Evolutionary conservation across 2,888 invertebrate genomes (phyloP).

Genomic region (Malthinus flaveolus): DNA sequence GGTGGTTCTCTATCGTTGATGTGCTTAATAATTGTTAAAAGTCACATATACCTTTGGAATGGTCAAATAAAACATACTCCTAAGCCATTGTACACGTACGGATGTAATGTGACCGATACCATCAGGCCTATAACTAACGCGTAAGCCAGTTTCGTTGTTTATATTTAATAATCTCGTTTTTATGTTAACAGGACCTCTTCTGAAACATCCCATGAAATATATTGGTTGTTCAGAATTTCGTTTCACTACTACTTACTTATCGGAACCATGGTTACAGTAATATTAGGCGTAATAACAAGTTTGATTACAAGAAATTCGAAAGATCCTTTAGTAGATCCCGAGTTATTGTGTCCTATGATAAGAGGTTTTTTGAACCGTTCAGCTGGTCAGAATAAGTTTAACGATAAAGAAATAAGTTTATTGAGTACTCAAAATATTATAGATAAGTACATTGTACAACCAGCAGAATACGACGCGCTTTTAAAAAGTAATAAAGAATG

Average conservation of each 20-base stretch:
- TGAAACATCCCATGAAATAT: neutral
- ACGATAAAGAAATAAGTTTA: slow-evolving; percentile 1
- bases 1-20: slow-evolving; percentile 57
- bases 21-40: slow-evolving; percentile 59
- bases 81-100: slow-evolving; percentile 23
- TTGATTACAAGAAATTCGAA: slow-evolving; percentile 39
- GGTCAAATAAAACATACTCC: slow-evolving; percentile 17
- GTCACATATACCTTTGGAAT: slow-evolving; percentile 43
- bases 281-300: slow-evolving; percentile 23
- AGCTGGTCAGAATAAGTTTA: neutral
- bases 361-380: neutral
- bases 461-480: neutral
- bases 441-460: neutral
- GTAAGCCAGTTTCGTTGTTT: too few relatives aligned
- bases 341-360: slow-evolving; percentile 59
- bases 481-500: neutral
- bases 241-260: slow-evolving; percentile 31
- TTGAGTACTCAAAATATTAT: neutral
- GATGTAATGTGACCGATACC: slow-evolving; percentile 20
- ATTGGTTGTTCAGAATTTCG: slow-evolving; percentile 14
- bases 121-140: neutral
- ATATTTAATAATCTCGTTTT: too few relatives aligned
- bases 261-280: slow-evolving; percentile 14
- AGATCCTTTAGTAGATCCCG: slow-evolving; percentile 61
- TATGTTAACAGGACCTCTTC: neutral